Conservation (phyloP, 1,140 invertebrate species). For the Trichonephila clavipes region DNA sequence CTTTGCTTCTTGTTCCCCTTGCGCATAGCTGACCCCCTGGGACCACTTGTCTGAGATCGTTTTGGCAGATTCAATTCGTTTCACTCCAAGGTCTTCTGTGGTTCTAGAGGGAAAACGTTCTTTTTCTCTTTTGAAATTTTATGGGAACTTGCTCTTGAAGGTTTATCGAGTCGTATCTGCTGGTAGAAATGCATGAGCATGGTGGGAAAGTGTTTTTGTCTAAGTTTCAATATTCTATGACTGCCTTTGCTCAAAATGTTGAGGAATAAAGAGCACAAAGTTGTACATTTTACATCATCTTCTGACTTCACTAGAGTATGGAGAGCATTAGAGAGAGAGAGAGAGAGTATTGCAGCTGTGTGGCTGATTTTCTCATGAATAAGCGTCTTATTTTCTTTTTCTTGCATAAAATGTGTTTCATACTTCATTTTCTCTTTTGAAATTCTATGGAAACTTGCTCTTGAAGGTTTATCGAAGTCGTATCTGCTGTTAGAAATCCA, state of each 20-base stretch:
- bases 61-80: constrained; percentile 31
- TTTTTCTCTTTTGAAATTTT: neutral
- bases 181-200: neutral
- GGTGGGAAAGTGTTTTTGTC: too few species aligned
- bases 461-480: neutral
- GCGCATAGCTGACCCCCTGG: constrained; percentile 72
- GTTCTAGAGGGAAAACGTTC: neutral
- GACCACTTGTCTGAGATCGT: constrained; percentile 66
- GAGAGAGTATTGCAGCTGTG: too few species aligned
- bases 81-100: constrained; percentile 6
- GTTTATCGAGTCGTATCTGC: neutral
- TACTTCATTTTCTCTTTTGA: neutral
- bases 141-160: neutral
- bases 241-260: too few species aligned
- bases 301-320: too few species aligned
- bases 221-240: too few species aligned
- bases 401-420: too few species aligned
- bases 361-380: too few species aligned
- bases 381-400: too few species aligned
- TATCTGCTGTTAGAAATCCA: too few species aligned
- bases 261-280: too few species aligned
- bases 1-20: constrained; percentile 40
- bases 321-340: too few species aligned
- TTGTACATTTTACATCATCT: too few species aligned
- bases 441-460: neutral